Evolutionary conservation across 2,888 invertebrate genomes (phyloP).

Genomic region (Scelioninae gen. 1): DNA sequence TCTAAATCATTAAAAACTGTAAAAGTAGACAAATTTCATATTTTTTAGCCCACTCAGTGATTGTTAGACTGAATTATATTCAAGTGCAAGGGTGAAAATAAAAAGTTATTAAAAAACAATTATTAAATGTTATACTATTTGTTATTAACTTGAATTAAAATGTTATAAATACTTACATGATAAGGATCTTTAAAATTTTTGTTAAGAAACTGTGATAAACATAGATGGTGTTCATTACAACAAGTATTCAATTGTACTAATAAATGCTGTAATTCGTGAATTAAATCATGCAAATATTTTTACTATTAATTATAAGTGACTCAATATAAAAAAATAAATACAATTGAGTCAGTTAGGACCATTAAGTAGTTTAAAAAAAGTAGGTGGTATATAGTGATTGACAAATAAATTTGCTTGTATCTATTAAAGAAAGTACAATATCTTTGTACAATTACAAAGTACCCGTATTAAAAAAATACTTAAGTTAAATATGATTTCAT

Average conservation of each 20-base stretch:
- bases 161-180: constrained; percentile 75
- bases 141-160: background rate
- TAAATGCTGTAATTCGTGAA: constrained; percentile 78
- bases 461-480: no score
- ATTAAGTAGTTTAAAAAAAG: no score
- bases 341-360: background rate
- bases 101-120: background rate
- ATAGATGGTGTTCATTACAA: constrained; percentile 78
- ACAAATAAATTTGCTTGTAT: no score
- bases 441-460: no score
- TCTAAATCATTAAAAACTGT: no score
- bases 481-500: no score
- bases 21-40: no score
- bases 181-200: constrained; percentile 79
- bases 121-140: background rate
- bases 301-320: background rate
- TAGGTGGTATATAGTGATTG: no score
- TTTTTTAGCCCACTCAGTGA: no score
- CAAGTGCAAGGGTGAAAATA: background rate
- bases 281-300: constrained; percentile 77
- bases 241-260: constrained; percentile 76
- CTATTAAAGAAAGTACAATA: no score
- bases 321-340: background rate
- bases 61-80: background rate
- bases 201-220: constrained; percentile 80